Conservation (phyloP, 2,888 invertebrate species). For the Eulithis prunata region DNA sequence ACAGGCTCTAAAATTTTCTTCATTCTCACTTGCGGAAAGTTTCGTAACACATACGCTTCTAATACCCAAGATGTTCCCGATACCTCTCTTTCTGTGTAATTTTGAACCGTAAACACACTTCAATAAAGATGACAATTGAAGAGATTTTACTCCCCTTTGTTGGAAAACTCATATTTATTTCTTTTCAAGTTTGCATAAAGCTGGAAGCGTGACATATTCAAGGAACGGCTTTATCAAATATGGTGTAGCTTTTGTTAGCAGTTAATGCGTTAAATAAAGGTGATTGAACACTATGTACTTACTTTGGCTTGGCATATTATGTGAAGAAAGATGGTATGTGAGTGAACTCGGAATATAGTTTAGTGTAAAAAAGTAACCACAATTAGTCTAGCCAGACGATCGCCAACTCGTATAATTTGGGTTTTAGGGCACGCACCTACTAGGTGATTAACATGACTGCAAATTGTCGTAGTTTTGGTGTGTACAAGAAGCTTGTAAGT, state of each 20-base stretch:
- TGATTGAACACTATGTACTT: no score
- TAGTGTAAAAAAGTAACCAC: no score
- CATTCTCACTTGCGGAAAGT: slow-evolving; percentile 5
- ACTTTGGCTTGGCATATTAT: no score
- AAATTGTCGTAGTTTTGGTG: no score
- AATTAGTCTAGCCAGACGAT: no score
- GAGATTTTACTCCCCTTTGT: slow-evolving; percentile 3
- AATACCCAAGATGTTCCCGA: slow-evolving; percentile 7
- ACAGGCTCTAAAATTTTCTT: not conserved
- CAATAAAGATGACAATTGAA: slow-evolving; percentile 3
- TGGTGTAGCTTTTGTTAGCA: slow-evolving; percentile 4
- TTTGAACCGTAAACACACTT: not conserved
- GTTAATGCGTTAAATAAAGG: not conserved
- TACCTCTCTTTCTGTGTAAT: not conserved
- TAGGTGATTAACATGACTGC: no score
- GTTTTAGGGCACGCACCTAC: no score
- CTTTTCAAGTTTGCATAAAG: slow-evolving; percentile 9
- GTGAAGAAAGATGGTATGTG: no score
- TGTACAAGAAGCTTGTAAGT: no score
- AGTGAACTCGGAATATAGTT: no score
- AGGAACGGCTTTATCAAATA: slow-evolving; percentile 1
- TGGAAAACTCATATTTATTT: slow-evolving; percentile 6
- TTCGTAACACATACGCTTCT: slow-evolving; percentile 3
- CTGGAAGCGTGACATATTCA: slow-evolving; percentile 10
- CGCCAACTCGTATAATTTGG: no score